phyloP scores from a whole-genome alignment of 2,113 vertebrate species.

The Eolophus roseicapilla region DNA sequence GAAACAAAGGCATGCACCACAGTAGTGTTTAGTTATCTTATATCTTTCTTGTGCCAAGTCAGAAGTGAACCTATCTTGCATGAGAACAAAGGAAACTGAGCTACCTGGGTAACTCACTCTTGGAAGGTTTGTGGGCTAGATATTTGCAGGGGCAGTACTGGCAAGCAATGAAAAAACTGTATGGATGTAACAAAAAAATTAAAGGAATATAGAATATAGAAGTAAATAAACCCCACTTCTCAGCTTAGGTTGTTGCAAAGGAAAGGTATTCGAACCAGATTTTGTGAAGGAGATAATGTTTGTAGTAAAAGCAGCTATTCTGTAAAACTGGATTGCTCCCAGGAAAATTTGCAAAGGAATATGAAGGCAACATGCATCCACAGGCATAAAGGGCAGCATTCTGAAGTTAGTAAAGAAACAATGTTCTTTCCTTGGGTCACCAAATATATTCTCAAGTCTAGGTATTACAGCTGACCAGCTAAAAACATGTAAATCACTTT shows the following conservation, averaged over 20 bases:
- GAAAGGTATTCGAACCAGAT: background rate
- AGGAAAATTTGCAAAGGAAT: conserved; percentile 3
- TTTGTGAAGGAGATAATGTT: background rate
- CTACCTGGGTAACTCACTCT: background rate
- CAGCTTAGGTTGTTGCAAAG: background rate
- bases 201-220: background rate
- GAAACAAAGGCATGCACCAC: background rate
- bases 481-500: conserved; percentile 43
- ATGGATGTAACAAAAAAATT: background rate
- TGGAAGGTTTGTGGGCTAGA: background rate
- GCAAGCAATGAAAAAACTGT: background rate
- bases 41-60: background rate
- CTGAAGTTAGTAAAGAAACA: background rate
- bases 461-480: conserved; percentile 33
- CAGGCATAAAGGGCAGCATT: background rate
- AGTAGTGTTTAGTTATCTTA: background rate
- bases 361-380: background rate
- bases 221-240: background rate
- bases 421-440: background rate
- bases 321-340: background rate
- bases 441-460: background rate
- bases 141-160: background rate
- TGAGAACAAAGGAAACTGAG: background rate
- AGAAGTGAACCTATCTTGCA: background rate
- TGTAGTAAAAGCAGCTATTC: background rate